phyloP scores from a whole-genome alignment of 2,113 vertebrate genomes.

The Pao palembangensis region DNA sequence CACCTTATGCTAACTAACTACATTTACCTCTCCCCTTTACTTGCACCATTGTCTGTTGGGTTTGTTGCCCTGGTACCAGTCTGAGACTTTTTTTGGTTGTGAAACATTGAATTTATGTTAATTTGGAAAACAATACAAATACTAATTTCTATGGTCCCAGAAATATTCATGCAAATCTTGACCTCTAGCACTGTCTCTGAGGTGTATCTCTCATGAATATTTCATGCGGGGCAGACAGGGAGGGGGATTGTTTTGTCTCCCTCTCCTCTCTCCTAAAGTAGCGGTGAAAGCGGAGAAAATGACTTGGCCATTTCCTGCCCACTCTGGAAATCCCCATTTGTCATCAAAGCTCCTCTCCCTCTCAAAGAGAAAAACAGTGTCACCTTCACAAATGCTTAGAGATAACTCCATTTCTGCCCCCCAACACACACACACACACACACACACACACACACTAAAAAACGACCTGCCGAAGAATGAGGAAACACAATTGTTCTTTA shows the following conservation, averaged over 20 bases:
- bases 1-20: too few relatives aligned
- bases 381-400: slow-evolving; percentile 16
- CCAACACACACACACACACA: neutral
- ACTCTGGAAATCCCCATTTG: slow-evolving; percentile 52
- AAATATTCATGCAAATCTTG: neutral
- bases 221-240: slow-evolving; percentile 27
- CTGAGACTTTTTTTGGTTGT: neutral
- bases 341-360: slow-evolving; percentile 31
- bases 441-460: neutral
- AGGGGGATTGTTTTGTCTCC: slow-evolving; percentile 22
- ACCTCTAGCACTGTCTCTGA: slow-evolving; percentile 24
- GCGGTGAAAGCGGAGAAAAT: slow-evolving; percentile 28
- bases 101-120: neutral
- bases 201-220: slow-evolving; percentile 36
- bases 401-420: neutral
- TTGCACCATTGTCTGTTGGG: too few relatives aligned
- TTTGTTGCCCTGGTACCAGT: too few relatives aligned
- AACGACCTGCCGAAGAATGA: neutral
- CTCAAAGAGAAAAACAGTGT: slow-evolving; percentile 20
- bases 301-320: slow-evolving; percentile 43
- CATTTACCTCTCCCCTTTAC: too few relatives aligned
- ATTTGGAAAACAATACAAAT: too few relatives aligned
- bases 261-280: slow-evolving; percentile 2
- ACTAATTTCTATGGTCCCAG: neutral
- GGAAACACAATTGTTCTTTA: neutral